Evolutionary conservation across 2,797 vertebrate genomes (phyloP).

Genomic region (Urosaurus nigricauda): DNA sequence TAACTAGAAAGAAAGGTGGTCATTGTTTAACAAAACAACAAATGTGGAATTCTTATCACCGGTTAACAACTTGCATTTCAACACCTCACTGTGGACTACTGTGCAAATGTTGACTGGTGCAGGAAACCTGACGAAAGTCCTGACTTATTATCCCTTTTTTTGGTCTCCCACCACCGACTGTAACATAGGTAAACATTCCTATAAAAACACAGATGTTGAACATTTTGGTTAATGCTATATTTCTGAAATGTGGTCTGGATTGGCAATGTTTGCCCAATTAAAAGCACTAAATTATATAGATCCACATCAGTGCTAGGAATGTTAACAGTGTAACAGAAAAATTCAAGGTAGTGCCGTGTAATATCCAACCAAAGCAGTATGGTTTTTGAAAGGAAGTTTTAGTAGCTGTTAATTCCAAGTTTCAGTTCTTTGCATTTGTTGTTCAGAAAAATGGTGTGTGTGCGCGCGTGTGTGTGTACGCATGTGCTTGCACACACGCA

Average conservation of each 20-base stretch:
- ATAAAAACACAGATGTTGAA: conserved; percentile 29
- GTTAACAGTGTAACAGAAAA: background rate
- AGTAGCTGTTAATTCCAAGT: conserved; percentile 32
- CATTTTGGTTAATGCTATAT: background rate
- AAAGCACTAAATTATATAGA: conserved; percentile 6
- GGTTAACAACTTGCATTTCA: conserved; percentile 72
- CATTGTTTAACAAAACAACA: conserved; percentile 49
- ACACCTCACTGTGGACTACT: conserved; percentile 72
- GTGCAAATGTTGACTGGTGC: conserved; percentile 35
- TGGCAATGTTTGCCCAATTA: background rate
- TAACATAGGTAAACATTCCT: conserved; percentile 16
- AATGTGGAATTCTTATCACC: conserved; percentile 45
- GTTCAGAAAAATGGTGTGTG: background rate
- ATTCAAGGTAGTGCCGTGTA: background rate
- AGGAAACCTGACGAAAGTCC: background rate
- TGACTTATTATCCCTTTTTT: conserved; percentile 27
- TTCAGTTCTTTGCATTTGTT: conserved; percentile 12
- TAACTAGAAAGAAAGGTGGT: conserved; percentile 26
- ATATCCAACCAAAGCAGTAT: background rate
- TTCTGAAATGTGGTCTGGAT: conserved; percentile 13
- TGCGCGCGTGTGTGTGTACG: background rate
- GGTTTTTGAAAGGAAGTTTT: conserved; percentile 34
- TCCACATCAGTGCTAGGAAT: conserved; percentile 28
- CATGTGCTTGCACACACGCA: background rate
- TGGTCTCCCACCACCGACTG: background rate